Conservation (phyloP, 1,140 invertebrate species). For the Zophobas morio region DNA sequence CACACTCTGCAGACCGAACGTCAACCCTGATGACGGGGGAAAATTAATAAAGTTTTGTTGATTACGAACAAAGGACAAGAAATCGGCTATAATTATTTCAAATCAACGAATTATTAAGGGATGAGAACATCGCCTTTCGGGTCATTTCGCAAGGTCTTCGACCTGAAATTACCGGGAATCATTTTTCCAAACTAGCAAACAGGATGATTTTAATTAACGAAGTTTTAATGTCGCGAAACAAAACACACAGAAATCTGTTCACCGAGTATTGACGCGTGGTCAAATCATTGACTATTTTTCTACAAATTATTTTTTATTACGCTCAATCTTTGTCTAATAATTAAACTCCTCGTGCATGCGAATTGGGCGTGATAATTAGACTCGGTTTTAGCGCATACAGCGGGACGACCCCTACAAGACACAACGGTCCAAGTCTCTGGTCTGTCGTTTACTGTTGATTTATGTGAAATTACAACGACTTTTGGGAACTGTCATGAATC, state of each 20-base stretch:
- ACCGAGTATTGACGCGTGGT: too few relatives aligned
- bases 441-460: constrained; percentile 54
- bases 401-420: neutral
- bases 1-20: constrained; percentile 37
- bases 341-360: neutral
- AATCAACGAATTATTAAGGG: constrained; percentile 31
- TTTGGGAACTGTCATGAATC: constrained; percentile 54
- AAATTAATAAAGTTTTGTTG: constrained; percentile 43
- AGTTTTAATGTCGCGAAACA: too few relatives aligned
- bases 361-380: constrained; percentile 10
- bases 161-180: too few relatives aligned
- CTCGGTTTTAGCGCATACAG: neutral
- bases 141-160: neutral
- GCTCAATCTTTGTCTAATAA: neutral
- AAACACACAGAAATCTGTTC: too few relatives aligned
- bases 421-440: constrained; percentile 51
- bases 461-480: constrained; percentile 55
- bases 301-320: too few relatives aligned
- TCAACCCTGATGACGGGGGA: constrained; percentile 23
- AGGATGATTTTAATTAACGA: too few relatives aligned
- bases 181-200: too few relatives aligned
- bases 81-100: constrained; percentile 36
- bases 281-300: too few relatives aligned
- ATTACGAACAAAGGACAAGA: constrained; percentile 42
- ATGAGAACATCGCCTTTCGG: constrained; percentile 1